A percentile compares a stretch with the other conserved stretches of the same genome.
Conservation (phyloP, 2,113 vertebrate genomes). For the Pterophyllum scalare region DNA sequence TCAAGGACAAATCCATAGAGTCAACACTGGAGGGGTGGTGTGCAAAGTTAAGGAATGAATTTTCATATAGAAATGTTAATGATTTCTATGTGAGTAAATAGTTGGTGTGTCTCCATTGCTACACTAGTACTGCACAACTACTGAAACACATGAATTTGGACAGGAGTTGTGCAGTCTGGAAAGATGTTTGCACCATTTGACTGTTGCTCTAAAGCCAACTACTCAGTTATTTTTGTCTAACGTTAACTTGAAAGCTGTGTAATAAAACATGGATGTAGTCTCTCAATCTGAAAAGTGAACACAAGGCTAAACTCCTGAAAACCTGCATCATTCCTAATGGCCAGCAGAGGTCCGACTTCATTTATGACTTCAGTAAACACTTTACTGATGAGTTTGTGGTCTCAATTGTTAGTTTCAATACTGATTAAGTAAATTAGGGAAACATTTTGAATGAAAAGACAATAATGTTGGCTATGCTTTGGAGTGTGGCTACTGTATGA, state of each 20-base stretch:
- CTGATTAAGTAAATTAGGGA: background rate
- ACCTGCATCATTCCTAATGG: background rate
- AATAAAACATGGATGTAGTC: background rate
- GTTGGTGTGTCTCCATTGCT: background rate
- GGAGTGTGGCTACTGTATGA: too few species aligned
- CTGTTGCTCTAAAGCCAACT: background rate
- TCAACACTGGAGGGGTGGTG: background rate
- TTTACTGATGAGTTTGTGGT: background rate
- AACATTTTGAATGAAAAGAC: background rate
- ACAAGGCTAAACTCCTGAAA: background rate
- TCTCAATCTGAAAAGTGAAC: background rate
- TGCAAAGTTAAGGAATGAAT: background rate
- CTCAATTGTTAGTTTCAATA: background rate
- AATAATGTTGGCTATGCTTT: background rate
- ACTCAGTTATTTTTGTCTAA: background rate
- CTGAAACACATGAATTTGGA: background rate
- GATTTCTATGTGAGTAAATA: background rate
- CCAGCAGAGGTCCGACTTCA: background rate
- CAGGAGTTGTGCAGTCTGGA: background rate
- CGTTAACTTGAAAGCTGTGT: background rate
- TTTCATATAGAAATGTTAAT: background rate
- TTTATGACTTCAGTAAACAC: background rate
- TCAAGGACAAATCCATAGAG: background rate
- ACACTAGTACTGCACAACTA: background rate
- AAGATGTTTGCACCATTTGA: background rate